phyloP scores from a whole-genome alignment of 2,113 vertebrate genomes.

The Genyomyrus donnyi region DNA sequence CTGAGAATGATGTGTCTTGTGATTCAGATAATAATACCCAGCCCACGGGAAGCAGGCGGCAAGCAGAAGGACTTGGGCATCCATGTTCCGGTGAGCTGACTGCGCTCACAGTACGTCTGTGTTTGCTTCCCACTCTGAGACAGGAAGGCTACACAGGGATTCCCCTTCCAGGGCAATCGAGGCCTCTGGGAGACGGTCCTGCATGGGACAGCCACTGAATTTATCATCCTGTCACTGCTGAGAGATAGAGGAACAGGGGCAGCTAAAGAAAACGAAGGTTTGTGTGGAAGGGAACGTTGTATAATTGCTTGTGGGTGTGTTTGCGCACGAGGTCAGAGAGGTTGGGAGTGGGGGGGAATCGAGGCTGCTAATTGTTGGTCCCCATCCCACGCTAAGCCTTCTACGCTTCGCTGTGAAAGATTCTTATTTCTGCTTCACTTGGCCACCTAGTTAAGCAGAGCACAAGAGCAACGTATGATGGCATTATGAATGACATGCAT shows the following conservation, averaged over 20 bases:
- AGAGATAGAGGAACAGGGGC: conserved; percentile 20
- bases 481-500: conserved; percentile 16
- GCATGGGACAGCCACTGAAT: conserved; percentile 10
- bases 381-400: neutral
- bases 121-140: conserved; percentile 10
- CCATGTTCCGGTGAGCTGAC: conserved; percentile 8
- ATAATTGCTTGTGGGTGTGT: neutral
- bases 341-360: neutral
- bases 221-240: conserved; percentile 25
- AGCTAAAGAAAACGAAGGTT: conserved; percentile 15
- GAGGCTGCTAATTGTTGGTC: neutral
- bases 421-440: conserved; percentile 49
- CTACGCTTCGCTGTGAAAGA: conserved; percentile 24
- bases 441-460: conserved; percentile 39
- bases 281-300: neutral
- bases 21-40: neutral
- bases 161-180: conserved; percentile 23
- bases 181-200: neutral
- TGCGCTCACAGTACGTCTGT: neutral
- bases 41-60: neutral
- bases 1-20: neutral
- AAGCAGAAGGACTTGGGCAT: neutral
- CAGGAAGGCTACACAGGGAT: conserved; percentile 43
- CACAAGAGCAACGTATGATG: neutral
- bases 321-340: neutral